Evolutionary conservation across 64 coral and sea anemone species (phyloP), one percentile per base, ranked within the genome.

Genomic region (Cladopsammia gracilis): DNA sequence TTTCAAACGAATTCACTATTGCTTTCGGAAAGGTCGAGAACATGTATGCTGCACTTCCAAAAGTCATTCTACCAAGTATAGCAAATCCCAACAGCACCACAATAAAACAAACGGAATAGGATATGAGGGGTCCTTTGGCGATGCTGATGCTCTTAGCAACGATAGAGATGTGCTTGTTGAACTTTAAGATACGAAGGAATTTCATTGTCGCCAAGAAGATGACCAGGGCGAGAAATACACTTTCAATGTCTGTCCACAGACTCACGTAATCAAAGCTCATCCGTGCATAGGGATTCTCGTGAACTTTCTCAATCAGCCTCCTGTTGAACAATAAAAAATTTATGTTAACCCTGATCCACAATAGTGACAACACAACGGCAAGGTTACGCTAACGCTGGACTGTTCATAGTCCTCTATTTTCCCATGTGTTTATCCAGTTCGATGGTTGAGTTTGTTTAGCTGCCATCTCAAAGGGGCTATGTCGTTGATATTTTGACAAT

Each of bases 261-360:
- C 34, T 78, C 25, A 93, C 57, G 14, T 93, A 89, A 62, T 93
- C 91, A 50, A 96, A 93, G 58, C 91, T 96, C 58, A 96, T 81
- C n/a, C 89, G 70, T 4, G 50, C 86, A 51, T 93, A 96, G 71
- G 95, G 95, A 56, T 96, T 96, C 0, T 22, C n/a, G 5, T 90
- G 76, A 48, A 96, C 93, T 68, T 93, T 82, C 53, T 56, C 53
- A 56, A 91, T 22, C 26, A 96, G 64, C 52, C 16, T 50, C 26
- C 85, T 73, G 42, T 19, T 15, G 4, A 19, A 20, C 54, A 57
- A 57, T 34, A 34, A 34, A 34, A 34, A 34, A 34, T 2, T 34
- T 34, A 34, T 34, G 34, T 34, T 34, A 34, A 34, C 34, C 34
- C 34, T 34, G 34, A 34, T 34, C 34, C 34, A 34, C 34, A 34